A percentile compares a stretch with the other conserved stretches of the same genome.
phyloP scores from a whole-genome alignment of 2,113 vertebrate species.

The Ivindomyrus marchei region DNA sequence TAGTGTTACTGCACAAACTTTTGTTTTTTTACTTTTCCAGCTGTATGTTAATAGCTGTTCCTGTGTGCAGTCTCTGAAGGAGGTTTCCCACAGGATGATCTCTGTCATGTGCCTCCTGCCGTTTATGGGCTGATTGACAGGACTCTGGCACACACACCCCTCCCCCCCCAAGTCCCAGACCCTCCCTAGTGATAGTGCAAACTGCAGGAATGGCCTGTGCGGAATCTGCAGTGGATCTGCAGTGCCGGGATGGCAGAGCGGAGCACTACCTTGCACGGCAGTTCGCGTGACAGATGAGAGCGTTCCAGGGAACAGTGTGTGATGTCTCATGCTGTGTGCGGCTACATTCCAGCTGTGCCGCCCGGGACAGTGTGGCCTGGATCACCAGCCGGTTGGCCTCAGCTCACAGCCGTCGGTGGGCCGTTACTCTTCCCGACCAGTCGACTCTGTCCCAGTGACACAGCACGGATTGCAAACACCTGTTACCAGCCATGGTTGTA shows the following conservation, averaged over 20 bases:
- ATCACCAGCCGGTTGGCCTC: not conserved
- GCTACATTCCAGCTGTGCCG: not conserved
- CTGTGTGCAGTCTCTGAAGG: not conserved
- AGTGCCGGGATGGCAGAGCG: not conserved
- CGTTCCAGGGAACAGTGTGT: slow-evolving; percentile 11
- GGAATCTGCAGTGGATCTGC: not conserved
- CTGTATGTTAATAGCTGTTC: not conserved
- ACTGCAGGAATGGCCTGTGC: not conserved
- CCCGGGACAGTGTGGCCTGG: not conserved
- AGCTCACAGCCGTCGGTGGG: not conserved
- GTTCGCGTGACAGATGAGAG: not conserved
- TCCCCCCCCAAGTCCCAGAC: not conserved
- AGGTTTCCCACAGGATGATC: not conserved
- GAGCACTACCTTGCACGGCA: slow-evolving; percentile 2
- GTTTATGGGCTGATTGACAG: not conserved
- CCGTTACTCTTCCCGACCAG: not conserved
- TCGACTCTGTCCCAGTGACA: not conserved
- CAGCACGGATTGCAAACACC: not conserved
- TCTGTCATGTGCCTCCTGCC: not conserved
- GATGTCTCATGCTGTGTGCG: not conserved
- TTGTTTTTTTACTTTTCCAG: not conserved
- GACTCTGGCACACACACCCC: not conserved
- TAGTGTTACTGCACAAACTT: not conserved
- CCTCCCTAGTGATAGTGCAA: not conserved
- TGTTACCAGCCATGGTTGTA: not conserved